Base-by-base conservation (phyloP, 1,140 invertebrate genomes). In the Cataglyphis hispanica region DNA sequence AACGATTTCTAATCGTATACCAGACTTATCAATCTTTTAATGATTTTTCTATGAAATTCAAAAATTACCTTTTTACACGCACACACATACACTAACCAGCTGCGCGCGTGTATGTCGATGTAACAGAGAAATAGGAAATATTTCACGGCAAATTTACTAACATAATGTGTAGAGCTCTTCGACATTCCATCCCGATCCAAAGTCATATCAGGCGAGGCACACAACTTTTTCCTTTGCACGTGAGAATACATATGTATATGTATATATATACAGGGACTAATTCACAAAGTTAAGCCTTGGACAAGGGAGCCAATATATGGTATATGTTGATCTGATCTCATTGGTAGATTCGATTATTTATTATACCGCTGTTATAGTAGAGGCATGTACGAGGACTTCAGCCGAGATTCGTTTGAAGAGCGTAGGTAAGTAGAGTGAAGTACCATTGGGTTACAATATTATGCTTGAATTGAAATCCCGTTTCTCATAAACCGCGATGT, bases 301-400 rank as follows among this genome's bases (percentile, higher is more conserved):
- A 94, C 92, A 94, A 93, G 92, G 90, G 90, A 91, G 90, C 87
- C 85, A 91, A 91, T 91, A 84, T 58, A 90, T 86, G 86, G 86
- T 91, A 89, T 91, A 77, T 80, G 70, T 89, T 90, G 89, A 90
- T 90, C 88, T 78, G 56, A 84, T 74, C 87, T 81, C 83, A 89
- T 80, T 89, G 72, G 91, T 91, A 92, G 93, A 93, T 93, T 93
- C 92, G 91, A 95, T 94, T 94, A 94, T 93, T 94, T 92, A 93
- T 94, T 94, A 90, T 94, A 91, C 89, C 92, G 92, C 89, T 94
- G 93, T 95, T 95, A 90, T 94, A 95, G 94, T 95, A 95, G 94
- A 95, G 96, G 97, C 91, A 96, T 97, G 95, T 98, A 97, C 95
- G 97, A 98, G 96, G 97, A 98, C 95, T 98, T 98, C 93, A 98